These are phyloP conservation scores for Drosophila neocordata DNA, from an alignment of 1,140 invertebrate genomes.

Conservation along the genomic window DNA sequence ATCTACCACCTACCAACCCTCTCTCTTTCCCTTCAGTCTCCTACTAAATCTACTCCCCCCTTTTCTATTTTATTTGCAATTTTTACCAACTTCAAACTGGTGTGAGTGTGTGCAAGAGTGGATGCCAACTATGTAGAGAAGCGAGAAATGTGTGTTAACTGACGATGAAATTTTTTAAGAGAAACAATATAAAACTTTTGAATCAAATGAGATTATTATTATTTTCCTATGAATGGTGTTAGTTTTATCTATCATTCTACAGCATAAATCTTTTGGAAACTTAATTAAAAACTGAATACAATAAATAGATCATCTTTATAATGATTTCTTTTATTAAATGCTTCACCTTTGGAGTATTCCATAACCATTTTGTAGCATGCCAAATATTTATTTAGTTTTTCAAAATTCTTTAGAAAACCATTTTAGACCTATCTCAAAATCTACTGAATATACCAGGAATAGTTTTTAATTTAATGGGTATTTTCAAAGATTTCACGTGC, in stretches of 20 bases:
- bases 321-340: no score
- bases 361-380: no score
- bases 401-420: no score
- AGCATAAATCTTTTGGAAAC: no score
- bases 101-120: constrained; percentile 8
- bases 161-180: background rate
- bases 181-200: background rate
- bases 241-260: no score
- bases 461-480: background rate
- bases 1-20: no score
- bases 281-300: background rate
- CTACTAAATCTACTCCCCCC: constrained; percentile 5
- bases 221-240: no score
- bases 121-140: background rate
- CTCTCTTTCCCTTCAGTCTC: background rate
- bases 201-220: background rate
- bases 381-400: no score
- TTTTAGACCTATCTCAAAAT: no score
- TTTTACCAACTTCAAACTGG: constrained; percentile 47
- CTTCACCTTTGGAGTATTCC: no score
- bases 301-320: no score
- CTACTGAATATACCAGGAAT: no score
- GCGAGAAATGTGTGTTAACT: background rate
- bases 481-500: background rate
- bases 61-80: constrained; percentile 68